Evolutionary conservation across 2,113 vertebrate genomes (phyloP).

Genomic region (Antidorcas marsupialis): DNA sequence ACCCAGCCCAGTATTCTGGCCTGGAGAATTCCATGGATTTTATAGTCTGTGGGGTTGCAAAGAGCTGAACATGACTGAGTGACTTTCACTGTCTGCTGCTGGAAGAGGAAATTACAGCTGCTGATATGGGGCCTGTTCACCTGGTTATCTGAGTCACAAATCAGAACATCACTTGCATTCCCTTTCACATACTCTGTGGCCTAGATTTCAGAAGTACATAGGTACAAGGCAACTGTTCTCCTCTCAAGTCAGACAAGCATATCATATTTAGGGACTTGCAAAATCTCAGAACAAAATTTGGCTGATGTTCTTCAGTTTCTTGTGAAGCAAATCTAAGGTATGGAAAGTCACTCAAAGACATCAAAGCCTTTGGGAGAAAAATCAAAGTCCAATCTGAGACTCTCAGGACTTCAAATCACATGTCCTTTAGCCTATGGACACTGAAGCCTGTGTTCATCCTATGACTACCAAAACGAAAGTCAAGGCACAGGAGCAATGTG

Average conservation of each 20-base stretch:
- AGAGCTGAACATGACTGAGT: background rate
- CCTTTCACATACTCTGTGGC: background rate
- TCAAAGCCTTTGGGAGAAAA: background rate
- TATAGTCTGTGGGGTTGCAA: background rate
- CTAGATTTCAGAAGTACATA: background rate
- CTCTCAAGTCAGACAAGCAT: background rate
- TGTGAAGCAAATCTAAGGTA: background rate
- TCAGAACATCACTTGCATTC: background rate
- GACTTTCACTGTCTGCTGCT: background rate
- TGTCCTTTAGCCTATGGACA: rapidly evolving
- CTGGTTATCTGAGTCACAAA: background rate
- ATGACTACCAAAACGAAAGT: background rate
- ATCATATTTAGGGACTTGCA: background rate
- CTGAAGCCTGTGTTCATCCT: background rate
- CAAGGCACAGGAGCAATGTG: background rate
- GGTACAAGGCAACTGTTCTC: background rate
- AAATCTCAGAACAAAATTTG: background rate
- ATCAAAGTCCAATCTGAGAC: background rate
- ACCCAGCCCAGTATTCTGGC: background rate
- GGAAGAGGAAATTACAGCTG: background rate
- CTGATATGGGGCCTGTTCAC: background rate
- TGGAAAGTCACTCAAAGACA: background rate
- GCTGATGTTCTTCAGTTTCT: background rate
- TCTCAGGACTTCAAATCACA: background rate
- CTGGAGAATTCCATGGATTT: background rate